Evolutionary conservation across 2,113 vertebrate genomes (phyloP), one percentile per base, ranked within the genome.

Genomic region (Protomyctophum bolini): DNA sequence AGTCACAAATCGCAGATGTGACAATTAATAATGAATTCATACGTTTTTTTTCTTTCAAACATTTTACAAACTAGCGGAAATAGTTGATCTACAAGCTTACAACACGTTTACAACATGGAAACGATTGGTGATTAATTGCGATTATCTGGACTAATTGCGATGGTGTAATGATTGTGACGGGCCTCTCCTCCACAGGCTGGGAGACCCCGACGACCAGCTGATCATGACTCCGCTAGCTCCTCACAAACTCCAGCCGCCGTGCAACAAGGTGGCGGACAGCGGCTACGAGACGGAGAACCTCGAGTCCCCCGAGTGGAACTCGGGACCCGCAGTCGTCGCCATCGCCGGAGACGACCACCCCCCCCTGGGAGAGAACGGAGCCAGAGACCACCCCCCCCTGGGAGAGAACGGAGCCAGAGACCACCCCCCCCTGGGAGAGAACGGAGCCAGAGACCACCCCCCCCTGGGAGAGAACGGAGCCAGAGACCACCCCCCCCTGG

Each of bases 271-370:
- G 33, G 95, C 96, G 0, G 98, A 99, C 81, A 98, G 98, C 1
- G 98, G 98, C 12, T 99, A 99, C 7, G 98, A 99, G 89, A 99
- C 98, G 0, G 98, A 99, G 89, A 99, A 99, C 87, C 79, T 98
- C 68, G 98, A 99, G 75, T 99, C 98, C 63, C 98, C 98, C 0
- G 98, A 99, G 75, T 99, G 97, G 97, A 98, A 95, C 65, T 96
- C 96, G 14, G 96, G 96, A 80, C 63, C 92, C 1, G 66, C 80
- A 12, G 87, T 76, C 0, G 21, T 21, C 21, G 21, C 21, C 21
- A 21, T 21, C 21, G 21, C 21, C 21, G 21, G 93, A 52, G 93
- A 92, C 0, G 0, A 89, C 2, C 21, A 21, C 78, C 92, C 2
- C 90, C 92, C 2, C 89, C 79, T 21, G 29, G 83, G 81, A 4